phyloP scores from a whole-genome alignment of 2,797 vertebrate genomes.

The Alcedo quadribrachys region DNA sequence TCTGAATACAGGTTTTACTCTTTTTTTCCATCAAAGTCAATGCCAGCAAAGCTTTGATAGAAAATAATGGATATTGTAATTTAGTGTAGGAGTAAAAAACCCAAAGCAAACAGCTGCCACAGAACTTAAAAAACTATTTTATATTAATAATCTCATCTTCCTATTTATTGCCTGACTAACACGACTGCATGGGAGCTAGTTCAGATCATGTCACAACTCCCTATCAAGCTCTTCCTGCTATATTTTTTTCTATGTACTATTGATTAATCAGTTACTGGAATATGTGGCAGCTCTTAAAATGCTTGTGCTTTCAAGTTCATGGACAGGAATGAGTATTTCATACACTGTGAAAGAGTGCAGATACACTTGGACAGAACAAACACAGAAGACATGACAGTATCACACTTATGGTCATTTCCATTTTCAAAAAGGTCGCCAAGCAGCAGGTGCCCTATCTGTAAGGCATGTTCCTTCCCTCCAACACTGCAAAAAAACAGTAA shows the following conservation, averaged over 20 bases:
- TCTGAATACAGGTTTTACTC: background rate
- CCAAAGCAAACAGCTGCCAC: background rate
- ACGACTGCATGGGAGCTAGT: background rate
- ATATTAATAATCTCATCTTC: background rate
- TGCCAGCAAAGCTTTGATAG: background rate
- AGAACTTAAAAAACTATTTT: background rate
- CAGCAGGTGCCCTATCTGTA: background rate
- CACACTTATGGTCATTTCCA: rapidly evolving
- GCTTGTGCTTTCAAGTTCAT: background rate
- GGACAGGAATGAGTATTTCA: background rate
- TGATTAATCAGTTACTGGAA: background rate
- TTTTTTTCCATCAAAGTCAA: background rate
- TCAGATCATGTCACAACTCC: background rate
- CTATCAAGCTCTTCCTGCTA: background rate
- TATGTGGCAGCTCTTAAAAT: background rate
- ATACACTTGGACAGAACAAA: background rate
- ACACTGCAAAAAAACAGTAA: background rate
- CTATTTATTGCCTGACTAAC: background rate
- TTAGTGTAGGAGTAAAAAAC: background rate
- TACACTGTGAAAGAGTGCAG: background rate
- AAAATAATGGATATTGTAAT: background rate
- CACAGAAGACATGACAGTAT: background rate
- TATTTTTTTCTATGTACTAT: background rate
- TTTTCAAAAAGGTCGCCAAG: background rate
- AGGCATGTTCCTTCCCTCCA: background rate